Evolutionary conservation across 2,888 invertebrate species (phyloP).

Genomic region (Gymnosoma rotundatum): DNA sequence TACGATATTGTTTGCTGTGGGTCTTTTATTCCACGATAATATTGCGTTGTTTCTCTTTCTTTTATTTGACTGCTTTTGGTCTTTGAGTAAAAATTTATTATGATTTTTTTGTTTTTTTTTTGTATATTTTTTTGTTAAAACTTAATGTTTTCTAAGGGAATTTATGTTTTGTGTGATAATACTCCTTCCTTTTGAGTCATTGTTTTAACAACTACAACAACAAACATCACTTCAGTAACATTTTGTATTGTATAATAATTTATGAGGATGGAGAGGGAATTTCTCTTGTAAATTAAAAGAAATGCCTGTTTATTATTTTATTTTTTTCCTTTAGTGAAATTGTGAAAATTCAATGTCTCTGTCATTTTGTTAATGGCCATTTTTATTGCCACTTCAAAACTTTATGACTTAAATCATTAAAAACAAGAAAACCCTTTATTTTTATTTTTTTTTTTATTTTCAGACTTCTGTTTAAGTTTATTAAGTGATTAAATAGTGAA

Average conservation of each 20-base stretch:
- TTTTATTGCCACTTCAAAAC: slow-evolving; percentile 26
- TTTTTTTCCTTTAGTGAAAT: slow-evolving; percentile 18
- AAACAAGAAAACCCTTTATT: slow-evolving; percentile 10
- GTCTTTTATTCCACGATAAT: slow-evolving; percentile 28
- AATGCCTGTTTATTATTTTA: slow-evolving; percentile 24
- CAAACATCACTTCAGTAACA: slow-evolving; percentile 36
- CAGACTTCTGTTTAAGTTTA: slow-evolving; percentile 1
- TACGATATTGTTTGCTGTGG: slow-evolving; percentile 50
- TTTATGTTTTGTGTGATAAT: slow-evolving; percentile 13
- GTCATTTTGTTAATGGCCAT: slow-evolving; percentile 22
- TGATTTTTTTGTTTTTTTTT: slow-evolving; percentile 2
- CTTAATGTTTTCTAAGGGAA: slow-evolving; percentile 53
- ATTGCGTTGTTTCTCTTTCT: slow-evolving; percentile 8
- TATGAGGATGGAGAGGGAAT: slow-evolving; percentile 7
- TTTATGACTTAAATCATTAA: slow-evolving; percentile 35
- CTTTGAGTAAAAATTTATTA: slow-evolving; percentile 47
- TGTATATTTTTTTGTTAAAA: neutral
- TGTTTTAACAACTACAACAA: neutral
- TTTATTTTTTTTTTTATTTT: slow-evolving; percentile 9
- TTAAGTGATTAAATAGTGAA: neutral
- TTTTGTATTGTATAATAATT: slow-evolving; percentile 37
- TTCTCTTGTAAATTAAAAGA: slow-evolving; percentile 25
- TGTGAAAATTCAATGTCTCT: neutral
- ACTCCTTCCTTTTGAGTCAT: slow-evolving; percentile 27
- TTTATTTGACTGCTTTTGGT: neutral